Conservation (phyloP, 2,797 vertebrate genomes). For the Molossus molossus region DNA sequence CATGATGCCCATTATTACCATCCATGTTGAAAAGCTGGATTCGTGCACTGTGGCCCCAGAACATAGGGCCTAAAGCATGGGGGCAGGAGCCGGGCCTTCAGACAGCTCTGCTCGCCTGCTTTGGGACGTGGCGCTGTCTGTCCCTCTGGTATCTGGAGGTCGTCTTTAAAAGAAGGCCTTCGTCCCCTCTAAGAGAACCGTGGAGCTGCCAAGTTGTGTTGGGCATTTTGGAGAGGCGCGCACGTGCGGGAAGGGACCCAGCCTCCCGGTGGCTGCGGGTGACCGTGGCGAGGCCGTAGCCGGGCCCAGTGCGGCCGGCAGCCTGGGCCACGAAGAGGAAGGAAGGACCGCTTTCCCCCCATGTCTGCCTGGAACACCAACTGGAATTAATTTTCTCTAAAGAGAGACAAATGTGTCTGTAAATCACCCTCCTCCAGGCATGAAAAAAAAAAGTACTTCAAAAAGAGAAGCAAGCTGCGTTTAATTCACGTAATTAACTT, state of each 20-base stretch:
- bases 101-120: background rate
- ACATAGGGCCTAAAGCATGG: background rate
- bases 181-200: background rate
- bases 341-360: conserved; percentile 15
- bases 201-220: background rate
- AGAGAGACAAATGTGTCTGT: conserved; percentile 85
- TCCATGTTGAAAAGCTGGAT: conserved; percentile 57
- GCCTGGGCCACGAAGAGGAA: accelerated
- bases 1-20: background rate
- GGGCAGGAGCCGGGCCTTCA: background rate
- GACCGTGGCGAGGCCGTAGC: background rate
- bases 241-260: background rate
- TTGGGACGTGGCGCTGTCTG: background rate
- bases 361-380: conserved; percentile 71
- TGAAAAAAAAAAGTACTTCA: conserved; percentile 84
- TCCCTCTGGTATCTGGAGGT: background rate
- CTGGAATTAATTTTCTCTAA: conserved; percentile 86
- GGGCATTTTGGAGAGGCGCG: background rate
- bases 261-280: accelerated
- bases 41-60: background rate
- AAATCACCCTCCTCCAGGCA: conserved; percentile 84
- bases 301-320: background rate
- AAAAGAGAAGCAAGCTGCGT: conserved; percentile 83
- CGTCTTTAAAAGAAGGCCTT: conserved; percentile 24
- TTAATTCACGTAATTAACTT: conserved; percentile 85